phyloP scores from a whole-genome alignment of 2,888 invertebrate genomes.

The Eurois occulta region DNA sequence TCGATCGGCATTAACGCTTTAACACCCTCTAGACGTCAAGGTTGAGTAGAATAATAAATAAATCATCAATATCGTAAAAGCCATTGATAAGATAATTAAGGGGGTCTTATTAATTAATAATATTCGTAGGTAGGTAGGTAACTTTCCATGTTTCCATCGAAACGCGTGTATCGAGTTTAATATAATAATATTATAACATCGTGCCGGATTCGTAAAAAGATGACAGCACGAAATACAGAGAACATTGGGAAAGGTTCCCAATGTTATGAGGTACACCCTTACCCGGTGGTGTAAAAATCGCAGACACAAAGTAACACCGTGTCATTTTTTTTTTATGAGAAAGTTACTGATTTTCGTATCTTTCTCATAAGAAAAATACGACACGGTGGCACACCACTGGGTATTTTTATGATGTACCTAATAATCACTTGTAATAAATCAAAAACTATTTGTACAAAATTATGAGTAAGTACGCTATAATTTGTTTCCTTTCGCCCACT shows the following conservation, averaged over 20 bases:
- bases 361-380: no score
- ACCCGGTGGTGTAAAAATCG: neutral
- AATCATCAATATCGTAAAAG: constrained; percentile 27
- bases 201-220: neutral
- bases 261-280: neutral
- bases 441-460: neutral
- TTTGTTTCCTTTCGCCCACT: neutral
- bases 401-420: neutral
- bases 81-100: constrained; percentile 47
- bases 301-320: neutral
- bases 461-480: neutral
- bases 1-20: constrained; percentile 16
- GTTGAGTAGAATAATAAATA: constrained; percentile 39
- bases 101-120: constrained; percentile 12
- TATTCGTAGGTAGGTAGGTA: constrained; percentile 12
- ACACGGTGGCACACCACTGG: no score
- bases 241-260: neutral
- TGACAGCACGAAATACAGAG: neutral
- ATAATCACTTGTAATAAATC: neutral
- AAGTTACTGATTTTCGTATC: no score
- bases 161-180: neutral
- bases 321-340: neutral
- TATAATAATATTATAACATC: neutral
- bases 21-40: constrained; percentile 36
- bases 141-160: constrained; percentile 44